These are phyloP conservation scores for Ormia ochracea DNA, from an alignment of 2,888 invertebrate species.

Conservation along the genomic window DNA sequence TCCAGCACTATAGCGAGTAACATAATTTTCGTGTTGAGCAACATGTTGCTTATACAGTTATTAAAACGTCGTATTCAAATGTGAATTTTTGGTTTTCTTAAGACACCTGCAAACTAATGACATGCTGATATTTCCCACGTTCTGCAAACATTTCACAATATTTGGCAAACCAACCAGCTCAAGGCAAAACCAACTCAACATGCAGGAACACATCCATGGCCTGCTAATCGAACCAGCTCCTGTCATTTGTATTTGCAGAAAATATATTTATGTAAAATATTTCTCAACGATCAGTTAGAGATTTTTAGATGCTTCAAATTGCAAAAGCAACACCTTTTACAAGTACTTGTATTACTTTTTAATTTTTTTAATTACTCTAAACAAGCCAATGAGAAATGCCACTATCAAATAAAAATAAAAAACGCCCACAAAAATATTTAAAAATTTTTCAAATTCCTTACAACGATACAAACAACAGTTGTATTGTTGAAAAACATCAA, in stretches of 20 bases:
- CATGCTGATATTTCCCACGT: conserved; percentile 20
- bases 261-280: background rate
- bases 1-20: too few species aligned
- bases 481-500: conserved; percentile 28
- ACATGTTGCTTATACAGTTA: background rate
- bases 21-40: background rate
- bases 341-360: conserved; percentile 23
- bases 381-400: conserved; percentile 1
- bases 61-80: background rate
- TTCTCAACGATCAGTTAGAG: background rate
- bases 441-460: conserved; percentile 34
- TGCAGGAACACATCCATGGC: too few species aligned
- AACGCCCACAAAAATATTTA: conserved; percentile 51
- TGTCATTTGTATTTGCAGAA: too few species aligned
- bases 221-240: too few species aligned
- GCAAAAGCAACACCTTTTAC: conserved; percentile 38
- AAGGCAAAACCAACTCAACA: too few species aligned
- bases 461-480: background rate
- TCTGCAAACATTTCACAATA: background rate
- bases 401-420: conserved; percentile 3
- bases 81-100: conserved; percentile 1
- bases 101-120: conserved; percentile 51
- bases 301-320: background rate
- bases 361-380: conserved; percentile 44
- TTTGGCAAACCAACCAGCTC: too few species aligned